These are phyloP conservation scores for Yoshiicerus persimilis DNA, from an alignment of 1,140 invertebrate genomes.

Conservation along the genomic window DNA sequence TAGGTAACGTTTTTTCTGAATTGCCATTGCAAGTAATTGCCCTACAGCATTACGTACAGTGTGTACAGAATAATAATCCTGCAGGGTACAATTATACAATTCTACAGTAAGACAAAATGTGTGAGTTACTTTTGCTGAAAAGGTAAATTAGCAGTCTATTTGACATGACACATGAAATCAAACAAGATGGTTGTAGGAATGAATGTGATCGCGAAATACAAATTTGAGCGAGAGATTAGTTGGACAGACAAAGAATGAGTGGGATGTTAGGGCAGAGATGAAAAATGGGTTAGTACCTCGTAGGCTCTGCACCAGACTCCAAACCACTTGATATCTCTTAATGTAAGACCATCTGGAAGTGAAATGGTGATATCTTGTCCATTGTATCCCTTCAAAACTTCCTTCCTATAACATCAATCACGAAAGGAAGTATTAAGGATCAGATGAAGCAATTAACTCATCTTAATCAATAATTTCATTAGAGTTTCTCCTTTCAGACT, in stretches of 20 bases:
- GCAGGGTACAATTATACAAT: not conserved
- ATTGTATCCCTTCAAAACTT: slow-evolving; percentile 71
- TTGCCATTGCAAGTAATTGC: no score
- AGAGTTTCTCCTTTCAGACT: slow-evolving; percentile 42
- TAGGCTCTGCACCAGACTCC: slow-evolving; percentile 88
- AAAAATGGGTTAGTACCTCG: slow-evolving; percentile 64
- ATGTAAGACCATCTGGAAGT: slow-evolving; percentile 79
- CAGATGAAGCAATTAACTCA: not conserved
- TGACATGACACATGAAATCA: not conserved
- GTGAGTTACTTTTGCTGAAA: not conserved
- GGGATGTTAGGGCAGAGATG: not conserved
- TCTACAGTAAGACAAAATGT: not conserved
- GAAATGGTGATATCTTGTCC: slow-evolving; percentile 79
- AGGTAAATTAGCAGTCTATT: not conserved
- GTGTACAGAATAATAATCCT: not conserved
- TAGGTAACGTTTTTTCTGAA: not conserved
- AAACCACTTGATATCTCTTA: slow-evolving; percentile 81
- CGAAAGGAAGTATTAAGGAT: not conserved
- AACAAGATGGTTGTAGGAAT: not conserved
- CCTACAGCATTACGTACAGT: not conserved
- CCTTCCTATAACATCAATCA: slow-evolving; percentile 57
- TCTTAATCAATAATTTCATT: slow-evolving; percentile 5
- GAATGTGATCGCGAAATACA: not conserved
- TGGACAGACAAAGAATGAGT: not conserved
- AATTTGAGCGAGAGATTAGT: not conserved